Evolutionary conservation across 2,113 vertebrate species (phyloP), one percentile per base, ranked within the genome.

Genomic region (Indicator indicator): DNA sequence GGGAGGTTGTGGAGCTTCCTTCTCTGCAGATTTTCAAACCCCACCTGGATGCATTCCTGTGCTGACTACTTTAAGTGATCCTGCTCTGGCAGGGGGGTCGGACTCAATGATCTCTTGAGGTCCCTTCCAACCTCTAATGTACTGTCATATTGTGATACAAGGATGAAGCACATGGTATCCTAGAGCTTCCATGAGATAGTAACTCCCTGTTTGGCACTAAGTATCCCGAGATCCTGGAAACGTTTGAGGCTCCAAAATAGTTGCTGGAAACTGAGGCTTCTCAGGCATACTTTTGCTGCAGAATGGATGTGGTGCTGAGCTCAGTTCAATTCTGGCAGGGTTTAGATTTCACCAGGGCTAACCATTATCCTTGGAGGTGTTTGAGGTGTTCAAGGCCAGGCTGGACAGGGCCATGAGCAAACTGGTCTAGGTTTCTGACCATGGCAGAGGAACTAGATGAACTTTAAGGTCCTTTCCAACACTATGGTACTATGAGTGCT

Each of bases 301-400:
- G 64, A 73, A 52, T 0, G 0, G 28, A 27, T 1, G 0, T 21
- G 9, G n/a, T n/a, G 26, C 20, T 60, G 42, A 42, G 18, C 30
- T 38, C 42, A 54, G 15, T 15, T 21, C 14, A 32, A 68, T 15
- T 15, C 58, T 79, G 69, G 4, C 20, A 36, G 9, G 5, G 17
- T 63, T 81, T 48, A 75, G 42, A 38, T 16, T 26, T 60, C 26
- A 54, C 16, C 63, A 82, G 32, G 23, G 12, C 17, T 70, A 78
- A 65, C 20, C 52, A 74, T 52, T 52, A 26, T 52, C 50, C 50
- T 12, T 52, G 23, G 50, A 52, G 50, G 50, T 52, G 50, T 26
- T 52, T 21, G 23, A 52, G 48, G 48, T 21, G 50, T 52, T 26
- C 50, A 26, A 52, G 48, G 48, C 11, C 48, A 50, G 48, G 48